Evolutionary conservation across 1,140 invertebrate genomes (phyloP).

Genomic region (Drosophila pandora): DNA sequence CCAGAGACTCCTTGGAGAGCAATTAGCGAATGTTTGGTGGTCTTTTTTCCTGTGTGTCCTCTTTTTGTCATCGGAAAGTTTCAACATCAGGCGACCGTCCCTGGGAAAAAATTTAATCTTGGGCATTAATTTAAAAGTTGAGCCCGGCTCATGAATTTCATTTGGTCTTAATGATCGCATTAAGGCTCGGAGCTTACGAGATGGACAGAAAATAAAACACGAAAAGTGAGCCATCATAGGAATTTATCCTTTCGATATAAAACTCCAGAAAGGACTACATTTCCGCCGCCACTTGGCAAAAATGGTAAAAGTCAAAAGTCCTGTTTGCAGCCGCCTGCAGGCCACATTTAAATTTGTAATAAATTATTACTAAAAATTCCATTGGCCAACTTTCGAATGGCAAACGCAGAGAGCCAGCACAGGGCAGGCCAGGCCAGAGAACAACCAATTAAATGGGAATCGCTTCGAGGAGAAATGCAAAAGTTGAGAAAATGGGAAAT

Average conservation of each 20-base stretch:
- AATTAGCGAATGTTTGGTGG: constrained; percentile 64
- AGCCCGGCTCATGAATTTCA: constrained; percentile 47
- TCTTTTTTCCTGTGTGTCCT: constrained; percentile 2
- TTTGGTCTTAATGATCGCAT: constrained; percentile 54
- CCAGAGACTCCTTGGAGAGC: constrained; percentile 50
- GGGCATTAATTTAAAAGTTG: constrained; percentile 63
- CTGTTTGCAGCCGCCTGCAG: constrained; percentile 7
- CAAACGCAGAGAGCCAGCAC: constrained; percentile 8
- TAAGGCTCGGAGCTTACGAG: constrained; percentile 23
- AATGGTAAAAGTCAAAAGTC: constrained; percentile 31
- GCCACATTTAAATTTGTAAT: constrained; percentile 45
- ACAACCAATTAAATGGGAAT: constrained; percentile 70
- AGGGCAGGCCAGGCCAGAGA: constrained; percentile 53
- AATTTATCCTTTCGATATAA: constrained; percentile 14
- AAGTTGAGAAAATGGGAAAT: constrained; percentile 25
- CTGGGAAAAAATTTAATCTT: constrained; percentile 58
- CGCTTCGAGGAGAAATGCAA: constrained; percentile 27
- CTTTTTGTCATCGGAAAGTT: constrained; percentile 15
- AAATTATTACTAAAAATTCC: constrained; percentile 44
- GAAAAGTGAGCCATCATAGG: neutral
- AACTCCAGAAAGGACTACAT: neutral
- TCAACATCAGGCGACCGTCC: constrained; percentile 10
- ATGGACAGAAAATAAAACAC: neutral
- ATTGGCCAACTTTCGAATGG: constrained; percentile 36
- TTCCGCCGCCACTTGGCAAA: constrained; percentile 4